Conservation (phyloP, 2,888 invertebrate genomes). For the Agrotis clavis region DNA sequence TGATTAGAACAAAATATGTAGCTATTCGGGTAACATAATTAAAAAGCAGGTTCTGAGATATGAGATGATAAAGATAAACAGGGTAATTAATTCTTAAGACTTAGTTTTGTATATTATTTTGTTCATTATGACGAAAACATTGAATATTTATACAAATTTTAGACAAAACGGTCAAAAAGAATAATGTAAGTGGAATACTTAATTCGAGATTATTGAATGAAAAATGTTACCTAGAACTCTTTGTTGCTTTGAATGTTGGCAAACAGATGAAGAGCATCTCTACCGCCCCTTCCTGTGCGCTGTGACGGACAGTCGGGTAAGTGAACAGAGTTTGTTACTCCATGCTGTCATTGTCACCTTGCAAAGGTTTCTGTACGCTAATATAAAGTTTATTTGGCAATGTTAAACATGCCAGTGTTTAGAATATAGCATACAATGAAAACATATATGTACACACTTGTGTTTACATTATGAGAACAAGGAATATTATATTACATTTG, state of each 20-base stretch:
- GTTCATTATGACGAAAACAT: slow-evolving; percentile 20
- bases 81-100: slow-evolving; percentile 26
- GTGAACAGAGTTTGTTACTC: background rate
- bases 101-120: slow-evolving; percentile 27
- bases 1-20: slow-evolving; percentile 8
- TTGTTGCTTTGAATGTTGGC: background rate
- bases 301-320: no score
- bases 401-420: background rate
- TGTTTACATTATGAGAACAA: slow-evolving; percentile 3
- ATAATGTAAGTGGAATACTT: background rate
- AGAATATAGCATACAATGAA: background rate
- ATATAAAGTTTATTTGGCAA: background rate
- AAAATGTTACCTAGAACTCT: background rate
- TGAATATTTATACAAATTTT: slow-evolving; percentile 18
- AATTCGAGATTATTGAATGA: background rate
- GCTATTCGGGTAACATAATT: slow-evolving; percentile 29
- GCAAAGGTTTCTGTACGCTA: background rate
- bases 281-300: no score
- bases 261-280: background rate
- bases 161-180: slow-evolving; percentile 10
- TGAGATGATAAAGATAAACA: slow-evolving; percentile 30
- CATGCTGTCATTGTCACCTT: background rate
- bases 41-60: slow-evolving; percentile 43
- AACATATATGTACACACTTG: background rate
- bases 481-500: background rate